A percentile compares a stretch with the other conserved stretches of the same genome.
Conservation (phyloP, 2,888 invertebrate species). For the Agriopis marginaria region DNA sequence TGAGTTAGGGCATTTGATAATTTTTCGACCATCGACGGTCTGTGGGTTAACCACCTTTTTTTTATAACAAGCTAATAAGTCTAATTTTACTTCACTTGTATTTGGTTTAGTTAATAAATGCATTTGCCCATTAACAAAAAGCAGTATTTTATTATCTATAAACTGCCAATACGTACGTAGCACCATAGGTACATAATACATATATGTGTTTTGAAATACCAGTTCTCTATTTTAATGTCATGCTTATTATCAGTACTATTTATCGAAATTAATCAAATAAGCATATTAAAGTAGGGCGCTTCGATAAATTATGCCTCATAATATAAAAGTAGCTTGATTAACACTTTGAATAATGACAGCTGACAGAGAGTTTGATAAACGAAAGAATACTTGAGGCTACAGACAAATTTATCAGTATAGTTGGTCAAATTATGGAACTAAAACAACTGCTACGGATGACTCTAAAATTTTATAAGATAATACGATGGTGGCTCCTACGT, state of each 20-base stretch:
- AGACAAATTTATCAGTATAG: neutral
- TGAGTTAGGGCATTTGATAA: too few species aligned
- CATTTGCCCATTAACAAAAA: too few species aligned
- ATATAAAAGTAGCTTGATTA: slow-evolving; percentile 61
- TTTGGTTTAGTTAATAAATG: too few species aligned
- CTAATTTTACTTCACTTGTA: too few species aligned
- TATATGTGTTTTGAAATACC: neutral
- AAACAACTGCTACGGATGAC: neutral
- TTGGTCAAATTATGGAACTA: neutral
- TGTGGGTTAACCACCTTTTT: too few species aligned
- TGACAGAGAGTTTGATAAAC: slow-evolving; percentile 62
- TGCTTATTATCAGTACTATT: slow-evolving; percentile 11
- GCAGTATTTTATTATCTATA: too few species aligned
- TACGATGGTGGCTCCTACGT: neutral
- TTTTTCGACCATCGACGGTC: too few species aligned
- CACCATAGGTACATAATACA: too few species aligned
- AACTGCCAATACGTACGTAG: too few species aligned
- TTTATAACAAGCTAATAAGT: too few species aligned
- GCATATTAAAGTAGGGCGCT: slow-evolving; percentile 1
- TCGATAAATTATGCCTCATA: slow-evolving; percentile 58
- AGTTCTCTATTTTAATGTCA: neutral
- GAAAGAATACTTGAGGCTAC: slow-evolving; percentile 33
- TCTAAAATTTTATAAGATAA: neutral
- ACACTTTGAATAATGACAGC: slow-evolving; percentile 66
- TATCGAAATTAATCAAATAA: slow-evolving; percentile 10